Base-by-base conservation (phyloP, 2,888 invertebrate species). In the Cephus runcator region DNA sequence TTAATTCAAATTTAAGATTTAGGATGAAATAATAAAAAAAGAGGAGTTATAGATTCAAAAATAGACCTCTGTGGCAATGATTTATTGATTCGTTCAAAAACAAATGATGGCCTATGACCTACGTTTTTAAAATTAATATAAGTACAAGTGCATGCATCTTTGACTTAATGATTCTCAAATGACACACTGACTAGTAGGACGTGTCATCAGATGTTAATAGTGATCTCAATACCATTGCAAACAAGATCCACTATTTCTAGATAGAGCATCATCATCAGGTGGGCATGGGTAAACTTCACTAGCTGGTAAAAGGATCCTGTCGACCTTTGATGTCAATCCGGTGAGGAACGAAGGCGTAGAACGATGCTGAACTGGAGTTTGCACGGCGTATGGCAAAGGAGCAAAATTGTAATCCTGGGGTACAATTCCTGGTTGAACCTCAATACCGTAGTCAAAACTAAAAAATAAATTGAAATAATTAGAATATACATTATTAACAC, bases 241-340 rank as follows among this genome's bases (percentile, higher is more conserved):
- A 56, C 56, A 56, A 56, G 56, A 56, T 56, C 23, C 56, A 56
- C 23, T 56, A 15, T 6, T 56, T 9, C 56, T 23, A 15, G 56
- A 56, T 56, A 9, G 9, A 6, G 1, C 56, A 15, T 9, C 6
- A 56, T 56, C 23, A 9, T 56, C 56, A 23, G 56, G 23, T 56
- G 9, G 31, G 15, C 71, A 71, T 23, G 71, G 6, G 15, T 33
- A 31, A 71, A 71, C 33, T 3, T 84, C 81, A 34, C 82, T 84
- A 31, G 83, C 85, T 1, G 87, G 86, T 35, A 87, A 69, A 34
- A 87, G 77, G n/a, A 87, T 23, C 73, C 79, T 82, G 33, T 87
- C 87, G 34, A 87, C 76, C 75, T 30, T 83, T 0, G 85, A 75
- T 11, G 77, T 78, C 12, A 87, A 80, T 12, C 83, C 85, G 23